Conservation (phyloP, 2,113 vertebrate genomes). For the Ifrita kowaldi region DNA sequence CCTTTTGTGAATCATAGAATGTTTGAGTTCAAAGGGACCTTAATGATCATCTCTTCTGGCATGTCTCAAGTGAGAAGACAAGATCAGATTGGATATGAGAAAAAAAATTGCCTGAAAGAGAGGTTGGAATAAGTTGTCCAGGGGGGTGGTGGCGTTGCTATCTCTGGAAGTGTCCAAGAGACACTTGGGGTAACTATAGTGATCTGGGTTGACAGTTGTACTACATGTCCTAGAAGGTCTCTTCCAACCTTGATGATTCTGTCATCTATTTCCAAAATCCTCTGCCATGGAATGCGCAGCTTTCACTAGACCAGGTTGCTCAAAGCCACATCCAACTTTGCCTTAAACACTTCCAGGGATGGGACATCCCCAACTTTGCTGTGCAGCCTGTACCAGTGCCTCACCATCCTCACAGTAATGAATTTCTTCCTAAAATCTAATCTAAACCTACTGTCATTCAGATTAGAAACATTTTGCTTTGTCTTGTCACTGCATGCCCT, state of each 20-base stretch:
- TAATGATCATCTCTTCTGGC: not conserved
- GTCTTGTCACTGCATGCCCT: not conserved
- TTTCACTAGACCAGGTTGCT: not conserved
- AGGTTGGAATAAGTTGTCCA: not conserved
- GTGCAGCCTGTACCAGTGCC: rapidly evolving
- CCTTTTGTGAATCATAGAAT: not conserved
- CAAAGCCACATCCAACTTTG: not conserved
- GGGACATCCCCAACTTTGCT: not conserved
- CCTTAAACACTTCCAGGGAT: not conserved
- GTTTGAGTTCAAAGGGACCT: not conserved
- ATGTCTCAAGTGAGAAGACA: not conserved
- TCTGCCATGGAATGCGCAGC: not conserved
- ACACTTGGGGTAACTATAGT: not conserved
- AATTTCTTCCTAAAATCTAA: not conserved
- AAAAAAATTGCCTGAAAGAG: not conserved
- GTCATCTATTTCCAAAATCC: not conserved
- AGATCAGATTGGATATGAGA: not conserved
- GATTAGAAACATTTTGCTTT: not conserved
- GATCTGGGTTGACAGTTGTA: not conserved
- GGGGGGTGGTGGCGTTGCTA: rapidly evolving
- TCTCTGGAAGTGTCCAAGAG: not conserved
- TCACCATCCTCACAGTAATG: not conserved
- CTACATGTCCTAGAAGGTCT: not conserved
- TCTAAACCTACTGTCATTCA: not conserved
- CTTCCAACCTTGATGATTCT: not conserved